Base-by-base conservation (phyloP, 2,888 invertebrate species). In the Rhagium mordax region DNA sequence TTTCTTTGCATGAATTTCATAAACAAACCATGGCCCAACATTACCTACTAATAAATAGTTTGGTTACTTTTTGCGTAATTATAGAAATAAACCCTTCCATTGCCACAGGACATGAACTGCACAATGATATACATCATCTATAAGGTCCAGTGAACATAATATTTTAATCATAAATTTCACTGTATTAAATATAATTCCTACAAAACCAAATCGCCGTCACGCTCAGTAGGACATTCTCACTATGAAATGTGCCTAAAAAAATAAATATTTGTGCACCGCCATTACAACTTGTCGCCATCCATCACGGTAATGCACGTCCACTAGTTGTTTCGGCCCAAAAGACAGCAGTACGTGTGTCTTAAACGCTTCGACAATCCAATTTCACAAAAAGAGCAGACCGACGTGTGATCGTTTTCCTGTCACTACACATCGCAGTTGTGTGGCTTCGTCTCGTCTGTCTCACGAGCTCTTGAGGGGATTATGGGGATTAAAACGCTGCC, bases 341-440 rank as follows among this genome's bases (percentile, higher is more conserved):
- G 64, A 73, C 76, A 72, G 33, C 41, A 60, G 64, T 75, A 79
- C 78, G 75, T 77, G 79, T 73, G 70, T 70, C 69, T 70, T 77
- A 65, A 75, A 79, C 78, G 78, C 74, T 79, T 70, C 69, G 66
- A 70, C 66, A 75, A 49, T 76, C 76, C 64, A 62, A 71, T 75
- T 76, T 72, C 64, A 71, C 66, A 76, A 74, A 71, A 64, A 68
- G 33, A 66, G 61, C 21, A 66, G 53, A 48, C 27, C 62, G 48
- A 33, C 29, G 53, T 51, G 47, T 27, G 41, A 67, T 67, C 47
- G 53, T 41, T 65, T 65, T 51, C 65, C 53, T 65, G 65, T 33
- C 53, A 65, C 53, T 53, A 33, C 33, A 33, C 33, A 53, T 65
- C 16, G 53, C 33, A 53, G 53, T 65, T 51, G 65, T 41, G 33